phyloP scores from a whole-genome alignment of 2,113 vertebrate genomes.

The Halichoeres trimaculatus region DNA sequence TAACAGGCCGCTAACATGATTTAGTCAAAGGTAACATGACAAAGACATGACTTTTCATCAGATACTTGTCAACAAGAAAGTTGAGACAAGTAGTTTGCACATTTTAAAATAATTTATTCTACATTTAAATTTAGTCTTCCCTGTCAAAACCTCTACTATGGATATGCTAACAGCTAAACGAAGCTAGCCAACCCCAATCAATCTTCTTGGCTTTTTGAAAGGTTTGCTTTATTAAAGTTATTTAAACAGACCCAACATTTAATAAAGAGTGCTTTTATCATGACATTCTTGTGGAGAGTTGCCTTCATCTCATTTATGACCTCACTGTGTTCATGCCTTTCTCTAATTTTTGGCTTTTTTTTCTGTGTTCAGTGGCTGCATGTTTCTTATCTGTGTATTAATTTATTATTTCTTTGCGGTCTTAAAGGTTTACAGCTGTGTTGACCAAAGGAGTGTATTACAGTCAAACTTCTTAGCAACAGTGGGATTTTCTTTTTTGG shows the following conservation, averaged over 20 bases:
- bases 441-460: slow-evolving; percentile 32
- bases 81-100: too few species aligned
- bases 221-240: neutral
- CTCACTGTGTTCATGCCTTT: slow-evolving; percentile 39
- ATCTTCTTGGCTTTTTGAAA: neutral
- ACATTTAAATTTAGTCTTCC: too few species aligned
- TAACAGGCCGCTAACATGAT: neutral
- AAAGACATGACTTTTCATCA: too few species aligned
- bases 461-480: neutral
- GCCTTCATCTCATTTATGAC: slow-evolving; percentile 6
- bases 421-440: slow-evolving; percentile 20
- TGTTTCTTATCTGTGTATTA: slow-evolving; percentile 26
- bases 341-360: slow-evolving; percentile 10
- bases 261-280: neutral
- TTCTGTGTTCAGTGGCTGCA: slow-evolving; percentile 21
- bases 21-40: too few species aligned
- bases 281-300: slow-evolving; percentile 6
- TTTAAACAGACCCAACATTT: neutral
- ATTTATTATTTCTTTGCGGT: slow-evolving; percentile 30
- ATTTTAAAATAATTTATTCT: too few species aligned
- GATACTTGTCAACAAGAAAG: too few species aligned
- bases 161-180: neutral
- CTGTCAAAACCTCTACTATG: neutral
- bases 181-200: neutral
- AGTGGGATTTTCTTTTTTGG: slow-evolving; percentile 11